These are phyloP conservation scores for Coelinius sp. DNA, from an alignment of 2,888 invertebrate species.

Conservation along the genomic window DNA sequence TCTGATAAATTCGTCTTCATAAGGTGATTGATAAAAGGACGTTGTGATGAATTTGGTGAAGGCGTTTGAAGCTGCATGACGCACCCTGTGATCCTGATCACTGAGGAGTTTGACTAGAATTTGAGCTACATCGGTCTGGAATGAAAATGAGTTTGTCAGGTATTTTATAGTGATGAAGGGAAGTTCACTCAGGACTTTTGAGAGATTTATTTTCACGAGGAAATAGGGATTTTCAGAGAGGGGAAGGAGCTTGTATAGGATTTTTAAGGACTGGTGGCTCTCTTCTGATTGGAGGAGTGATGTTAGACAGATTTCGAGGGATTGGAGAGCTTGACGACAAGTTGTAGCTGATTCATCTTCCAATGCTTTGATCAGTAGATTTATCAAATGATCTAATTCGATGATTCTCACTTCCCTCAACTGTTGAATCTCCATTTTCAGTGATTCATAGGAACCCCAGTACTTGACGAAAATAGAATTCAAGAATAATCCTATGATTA, in stretches of 20 bases:
- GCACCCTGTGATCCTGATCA: conserved; percentile 85
- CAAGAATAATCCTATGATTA: conserved; percentile 80
- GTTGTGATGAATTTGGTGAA: conserved; percentile 74
- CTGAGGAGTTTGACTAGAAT: conserved; percentile 78
- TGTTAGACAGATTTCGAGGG: conserved; percentile 75
- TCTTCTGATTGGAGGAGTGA: conserved; percentile 77
- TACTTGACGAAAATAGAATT: conserved; percentile 75
- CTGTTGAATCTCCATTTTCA: conserved; percentile 40
- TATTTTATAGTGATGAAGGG: conserved; percentile 75
- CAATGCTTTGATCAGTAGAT: conserved; percentile 77
- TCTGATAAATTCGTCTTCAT: conserved; percentile 73
- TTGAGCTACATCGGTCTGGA: conserved; percentile 76
- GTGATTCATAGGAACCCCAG: conserved; percentile 73
- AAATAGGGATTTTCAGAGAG: conserved; percentile 85
- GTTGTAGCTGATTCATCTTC: conserved; percentile 84
- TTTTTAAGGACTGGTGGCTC: conserved; percentile 73
- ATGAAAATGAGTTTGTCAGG: conserved; percentile 71
- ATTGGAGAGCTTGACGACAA: conserved; percentile 79
- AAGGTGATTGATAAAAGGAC: conserved; percentile 71
- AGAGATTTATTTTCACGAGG: conserved; percentile 84
- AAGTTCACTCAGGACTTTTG: conserved; percentile 76
- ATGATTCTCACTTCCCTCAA: conserved; percentile 48
- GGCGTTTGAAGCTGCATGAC: conserved; percentile 79
- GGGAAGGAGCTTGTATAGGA: conserved; percentile 77
- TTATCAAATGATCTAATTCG: conserved; percentile 72